phyloP scores from a whole-genome alignment of 1,140 invertebrate species.

The Aphidius gifuensis region DNA sequence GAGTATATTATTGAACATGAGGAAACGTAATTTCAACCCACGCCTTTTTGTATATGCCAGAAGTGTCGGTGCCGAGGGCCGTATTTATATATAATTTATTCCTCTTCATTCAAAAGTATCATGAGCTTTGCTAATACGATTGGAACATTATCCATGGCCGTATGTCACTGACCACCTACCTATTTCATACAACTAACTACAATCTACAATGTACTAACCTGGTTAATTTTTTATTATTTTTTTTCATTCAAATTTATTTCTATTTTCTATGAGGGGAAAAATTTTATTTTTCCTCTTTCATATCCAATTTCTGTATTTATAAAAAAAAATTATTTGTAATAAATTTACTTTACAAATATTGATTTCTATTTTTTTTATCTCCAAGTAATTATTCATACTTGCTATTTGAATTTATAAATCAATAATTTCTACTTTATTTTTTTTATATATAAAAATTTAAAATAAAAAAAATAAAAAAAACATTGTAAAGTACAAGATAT shows the following conservation, averaged over 20 bases:
- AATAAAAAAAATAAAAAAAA: too few relatives aligned
- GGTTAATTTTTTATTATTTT: constrained; percentile 17
- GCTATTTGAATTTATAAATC: too few relatives aligned
- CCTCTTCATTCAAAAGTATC: constrained; percentile 39
- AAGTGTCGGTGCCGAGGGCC: constrained; percentile 16
- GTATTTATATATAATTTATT: constrained; percentile 42
- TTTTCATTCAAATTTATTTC: too few relatives aligned
- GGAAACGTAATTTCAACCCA: constrained; percentile 36
- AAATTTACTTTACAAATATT: too few relatives aligned
- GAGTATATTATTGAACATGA: constrained; percentile 9
- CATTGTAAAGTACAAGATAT: too few relatives aligned
- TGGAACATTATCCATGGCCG: constrained; percentile 39
- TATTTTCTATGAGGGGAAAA: not conserved
- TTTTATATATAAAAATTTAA: too few relatives aligned
- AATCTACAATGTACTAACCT: constrained; percentile 20
- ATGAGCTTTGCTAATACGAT: constrained; percentile 45
- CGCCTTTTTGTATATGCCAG: constrained; percentile 24
- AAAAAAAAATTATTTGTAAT: too few relatives aligned
- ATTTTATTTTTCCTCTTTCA: too few relatives aligned
- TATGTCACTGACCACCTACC: constrained; percentile 51
- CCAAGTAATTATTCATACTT: too few relatives aligned
- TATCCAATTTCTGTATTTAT: too few relatives aligned
- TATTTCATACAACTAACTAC: constrained; percentile 22
- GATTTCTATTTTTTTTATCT: too few relatives aligned
- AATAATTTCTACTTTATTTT: too few relatives aligned